Conservation (phyloP, 2,888 invertebrate species). For the Caradrina kadenii region DNA sequence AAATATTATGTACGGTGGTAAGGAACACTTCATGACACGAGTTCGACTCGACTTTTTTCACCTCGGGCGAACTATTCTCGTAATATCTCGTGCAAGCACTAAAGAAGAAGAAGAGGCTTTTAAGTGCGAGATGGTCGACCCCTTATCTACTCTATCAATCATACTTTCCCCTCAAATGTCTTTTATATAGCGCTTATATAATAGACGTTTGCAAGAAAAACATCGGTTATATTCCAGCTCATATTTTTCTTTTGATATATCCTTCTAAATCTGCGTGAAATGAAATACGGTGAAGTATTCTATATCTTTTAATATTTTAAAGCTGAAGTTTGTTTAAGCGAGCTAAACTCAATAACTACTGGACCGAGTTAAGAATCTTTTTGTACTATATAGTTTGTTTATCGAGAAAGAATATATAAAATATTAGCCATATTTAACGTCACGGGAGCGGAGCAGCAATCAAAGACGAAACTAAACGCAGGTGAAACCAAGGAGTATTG, state of each 20-base stretch:
- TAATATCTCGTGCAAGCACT: neutral
- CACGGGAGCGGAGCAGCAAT: too few relatives aligned
- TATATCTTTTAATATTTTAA: too few relatives aligned
- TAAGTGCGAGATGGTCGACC: constrained; percentile 5
- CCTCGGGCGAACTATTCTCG: neutral
- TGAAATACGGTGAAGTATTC: constrained; percentile 1
- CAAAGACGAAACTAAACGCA: too few relatives aligned
- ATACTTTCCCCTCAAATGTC: constrained; percentile 21
- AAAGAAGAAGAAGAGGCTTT: neutral
- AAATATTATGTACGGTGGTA: too few relatives aligned
- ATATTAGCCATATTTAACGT: too few relatives aligned
- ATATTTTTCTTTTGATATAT: neutral
- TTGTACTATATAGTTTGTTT: too few relatives aligned
- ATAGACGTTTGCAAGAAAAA: neutral
- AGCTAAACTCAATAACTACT: too few relatives aligned
- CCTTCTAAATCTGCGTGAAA: neutral
- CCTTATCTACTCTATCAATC: constrained; percentile 30
- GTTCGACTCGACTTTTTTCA: neutral
- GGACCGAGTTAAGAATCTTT: too few relatives aligned
- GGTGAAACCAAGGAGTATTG: too few relatives aligned
- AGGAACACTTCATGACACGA: too few relatives aligned
- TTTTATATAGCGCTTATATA: neutral
- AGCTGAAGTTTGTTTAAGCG: too few relatives aligned
- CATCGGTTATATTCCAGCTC: neutral
- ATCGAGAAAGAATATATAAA: too few relatives aligned